These are phyloP conservation scores for Oceanodroma tethys DNA, from an alignment of 2,113 vertebrate species.

Conservation along the genomic window DNA sequence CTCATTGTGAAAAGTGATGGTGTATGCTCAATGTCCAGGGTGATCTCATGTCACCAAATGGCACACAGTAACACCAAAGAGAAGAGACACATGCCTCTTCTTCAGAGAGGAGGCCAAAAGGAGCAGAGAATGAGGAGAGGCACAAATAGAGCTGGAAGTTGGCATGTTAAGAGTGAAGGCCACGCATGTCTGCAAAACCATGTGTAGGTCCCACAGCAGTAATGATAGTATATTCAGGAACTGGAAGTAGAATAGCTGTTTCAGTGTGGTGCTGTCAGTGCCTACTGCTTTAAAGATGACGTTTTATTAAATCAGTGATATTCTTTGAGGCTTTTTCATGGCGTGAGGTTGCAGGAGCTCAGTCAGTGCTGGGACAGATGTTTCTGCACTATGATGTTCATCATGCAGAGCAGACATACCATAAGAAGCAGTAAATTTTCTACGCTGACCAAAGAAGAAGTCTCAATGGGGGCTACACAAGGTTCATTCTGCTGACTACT, in stretches of 20 bases:
- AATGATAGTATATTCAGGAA: not conserved
- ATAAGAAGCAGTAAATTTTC: not conserved
- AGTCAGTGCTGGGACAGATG: not conserved
- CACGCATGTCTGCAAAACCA: fast-evolving
- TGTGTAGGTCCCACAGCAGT: not conserved
- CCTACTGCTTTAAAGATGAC: not conserved
- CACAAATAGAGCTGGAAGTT: not conserved
- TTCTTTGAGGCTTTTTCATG: not conserved
- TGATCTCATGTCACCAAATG: not conserved
- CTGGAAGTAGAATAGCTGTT: not conserved
- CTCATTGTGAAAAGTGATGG: not conserved
- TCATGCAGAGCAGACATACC: not conserved
- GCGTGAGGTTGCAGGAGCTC: not conserved
- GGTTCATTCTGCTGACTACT: not conserved
- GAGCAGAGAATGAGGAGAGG: not conserved
- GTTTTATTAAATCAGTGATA: not conserved
- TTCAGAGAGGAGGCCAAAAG: not conserved
- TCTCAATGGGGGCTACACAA: not conserved
- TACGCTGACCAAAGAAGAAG: not conserved
- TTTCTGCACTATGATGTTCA: fast-evolving
- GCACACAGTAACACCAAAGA: not conserved
- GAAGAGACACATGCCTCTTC: fast-evolving
- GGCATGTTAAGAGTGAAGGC: not conserved
- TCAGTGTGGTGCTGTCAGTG: not conserved
- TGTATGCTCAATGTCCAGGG: not conserved